Percentiles rank a stretch among this genome's conserved stretches.
phyloP scores from a whole-genome alignment of 2,797 vertebrate genomes.

The Peromyscus melanophrys region DNA sequence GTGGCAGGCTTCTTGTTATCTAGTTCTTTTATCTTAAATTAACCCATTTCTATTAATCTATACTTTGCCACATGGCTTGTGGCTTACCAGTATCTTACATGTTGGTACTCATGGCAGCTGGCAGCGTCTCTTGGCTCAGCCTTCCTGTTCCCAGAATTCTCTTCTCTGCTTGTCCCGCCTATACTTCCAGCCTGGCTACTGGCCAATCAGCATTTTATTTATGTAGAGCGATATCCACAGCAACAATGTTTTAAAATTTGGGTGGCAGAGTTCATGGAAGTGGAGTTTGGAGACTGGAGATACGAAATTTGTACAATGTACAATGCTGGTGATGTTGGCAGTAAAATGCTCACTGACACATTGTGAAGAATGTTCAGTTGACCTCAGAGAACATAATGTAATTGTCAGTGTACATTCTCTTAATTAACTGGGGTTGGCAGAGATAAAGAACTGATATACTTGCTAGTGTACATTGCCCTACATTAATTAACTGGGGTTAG shows the following conservation, averaged over 20 bases:
- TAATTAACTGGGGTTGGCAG: not conserved
- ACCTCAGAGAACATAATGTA: not conserved
- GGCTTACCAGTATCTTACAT: too few species aligned
- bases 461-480: not conserved
- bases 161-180: too few species aligned
- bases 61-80: too few species aligned
- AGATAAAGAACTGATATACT: not conserved
- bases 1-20: too few species aligned
- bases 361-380: not conserved
- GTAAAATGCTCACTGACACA: not conserved
- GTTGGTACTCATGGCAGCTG: too few species aligned
- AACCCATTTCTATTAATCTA: too few species aligned
- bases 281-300: not conserved
- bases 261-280: slow-evolving; percentile 13
- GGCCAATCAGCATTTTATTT: too few species aligned
- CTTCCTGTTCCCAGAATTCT: too few species aligned
- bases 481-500: not conserved
- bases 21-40: too few species aligned
- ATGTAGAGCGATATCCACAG: too few species aligned
- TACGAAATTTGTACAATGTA: not conserved
- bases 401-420: not conserved
- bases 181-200: too few species aligned
- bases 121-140: too few species aligned
- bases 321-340: not conserved
- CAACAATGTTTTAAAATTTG: not conserved